Conservation (phyloP, 2,797 vertebrate species). For the Sarcophilus harrisii region DNA sequence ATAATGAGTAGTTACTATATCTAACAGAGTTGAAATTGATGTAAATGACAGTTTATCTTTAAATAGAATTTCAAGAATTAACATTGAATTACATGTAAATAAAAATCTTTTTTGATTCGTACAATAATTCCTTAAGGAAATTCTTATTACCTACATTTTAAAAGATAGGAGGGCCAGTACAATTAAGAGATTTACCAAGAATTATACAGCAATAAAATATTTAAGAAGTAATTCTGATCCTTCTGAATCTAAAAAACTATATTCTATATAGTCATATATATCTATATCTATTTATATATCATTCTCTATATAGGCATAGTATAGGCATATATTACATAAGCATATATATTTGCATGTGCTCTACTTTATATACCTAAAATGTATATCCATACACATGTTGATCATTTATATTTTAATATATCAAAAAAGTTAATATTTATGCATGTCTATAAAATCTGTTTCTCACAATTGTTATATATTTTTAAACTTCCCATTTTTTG, state of each 20-base stretch:
- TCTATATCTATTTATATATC: background rate
- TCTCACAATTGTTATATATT: background rate
- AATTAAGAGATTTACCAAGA: background rate
- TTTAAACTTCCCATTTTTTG: background rate
- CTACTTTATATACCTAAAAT: background rate
- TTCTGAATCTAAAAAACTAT: background rate
- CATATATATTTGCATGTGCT: background rate
- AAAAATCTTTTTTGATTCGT: background rate
- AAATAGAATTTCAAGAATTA: background rate
- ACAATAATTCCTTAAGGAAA: background rate
- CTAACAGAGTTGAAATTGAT: background rate
- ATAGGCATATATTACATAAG: too few relatives aligned
- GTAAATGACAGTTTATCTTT: background rate
- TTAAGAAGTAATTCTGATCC: background rate
- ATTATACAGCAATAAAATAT: background rate
- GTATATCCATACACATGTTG: background rate
- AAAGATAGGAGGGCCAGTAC: background rate
- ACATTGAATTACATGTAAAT: background rate
- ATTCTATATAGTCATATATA: background rate
- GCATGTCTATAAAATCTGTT: background rate
- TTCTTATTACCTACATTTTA: background rate
- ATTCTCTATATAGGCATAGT: too few relatives aligned
- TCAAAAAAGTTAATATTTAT: background rate
- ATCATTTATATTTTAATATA: background rate
- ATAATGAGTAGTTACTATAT: background rate